Percentiles rank a stretch among this genome's conserved stretches.
Conservation (phyloP, 2,113 vertebrate species). For the Archocentrus centrarchus region DNA sequence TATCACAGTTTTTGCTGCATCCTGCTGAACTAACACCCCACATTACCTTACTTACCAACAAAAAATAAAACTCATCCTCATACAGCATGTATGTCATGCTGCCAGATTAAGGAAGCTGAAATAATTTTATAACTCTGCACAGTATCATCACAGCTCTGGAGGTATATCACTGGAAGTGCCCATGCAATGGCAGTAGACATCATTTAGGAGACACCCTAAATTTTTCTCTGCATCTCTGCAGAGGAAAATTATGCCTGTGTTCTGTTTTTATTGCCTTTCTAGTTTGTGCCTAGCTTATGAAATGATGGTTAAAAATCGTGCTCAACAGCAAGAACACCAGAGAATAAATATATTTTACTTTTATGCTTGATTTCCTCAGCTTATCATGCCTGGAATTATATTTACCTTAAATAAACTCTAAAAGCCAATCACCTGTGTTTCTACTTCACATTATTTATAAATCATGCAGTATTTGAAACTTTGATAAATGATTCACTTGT, state of each 20-base stretch:
- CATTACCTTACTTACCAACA: not conserved
- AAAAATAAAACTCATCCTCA: not conserved
- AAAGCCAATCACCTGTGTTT: not conserved
- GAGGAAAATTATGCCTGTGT: not conserved
- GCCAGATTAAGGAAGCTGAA: not conserved
- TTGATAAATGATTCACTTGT: not conserved
- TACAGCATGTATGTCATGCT: not conserved
- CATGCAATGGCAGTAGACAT: not conserved
- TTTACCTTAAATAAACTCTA: not conserved
- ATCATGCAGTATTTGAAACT: not conserved
- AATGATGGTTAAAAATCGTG: too few relatives aligned
- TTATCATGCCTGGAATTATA: not conserved
- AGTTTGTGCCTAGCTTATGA: not conserved
- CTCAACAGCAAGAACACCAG: not conserved
- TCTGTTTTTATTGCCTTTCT: not conserved
- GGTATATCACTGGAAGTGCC: not conserved
- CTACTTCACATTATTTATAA: not conserved
- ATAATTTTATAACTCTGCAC: conserved; percentile 11
- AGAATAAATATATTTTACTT: not conserved
- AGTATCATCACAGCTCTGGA: not conserved
- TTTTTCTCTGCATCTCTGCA: not conserved
- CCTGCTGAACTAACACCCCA: not conserved
- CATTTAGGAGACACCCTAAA: not conserved
- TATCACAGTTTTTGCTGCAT: conserved; percentile 1
- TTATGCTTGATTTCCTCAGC: not conserved